Conservation (phyloP, 2,113 vertebrate genomes). For the Solenodon paradoxus region DNA sequence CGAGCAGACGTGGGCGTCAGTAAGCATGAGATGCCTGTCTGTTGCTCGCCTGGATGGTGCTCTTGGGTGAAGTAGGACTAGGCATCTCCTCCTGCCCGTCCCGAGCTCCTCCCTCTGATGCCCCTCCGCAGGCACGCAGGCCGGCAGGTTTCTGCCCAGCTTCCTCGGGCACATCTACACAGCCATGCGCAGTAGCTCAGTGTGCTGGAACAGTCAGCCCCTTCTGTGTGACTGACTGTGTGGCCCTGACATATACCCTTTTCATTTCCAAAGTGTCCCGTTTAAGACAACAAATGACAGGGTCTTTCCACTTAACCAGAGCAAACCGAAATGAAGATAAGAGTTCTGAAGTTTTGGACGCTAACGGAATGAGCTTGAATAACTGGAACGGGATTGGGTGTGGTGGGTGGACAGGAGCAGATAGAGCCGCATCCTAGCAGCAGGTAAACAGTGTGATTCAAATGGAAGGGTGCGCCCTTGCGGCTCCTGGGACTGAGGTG, state of each 20-base stretch:
- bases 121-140: fast-evolving
- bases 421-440: background rate
- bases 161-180: background rate
- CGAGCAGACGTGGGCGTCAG: background rate
- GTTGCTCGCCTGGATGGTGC: background rate
- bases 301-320: background rate
- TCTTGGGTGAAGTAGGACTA: background rate
- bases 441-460: background rate
- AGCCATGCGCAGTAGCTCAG: background rate
- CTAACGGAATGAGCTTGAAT: background rate
- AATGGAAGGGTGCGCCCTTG: too few species aligned
- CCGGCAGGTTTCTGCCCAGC: background rate
- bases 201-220: background rate
- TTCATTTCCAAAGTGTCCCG: background rate
- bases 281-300: background rate
- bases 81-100: background rate
- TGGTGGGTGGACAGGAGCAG: background rate
- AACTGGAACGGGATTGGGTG: background rate
- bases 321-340: background rate
- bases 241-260: background rate
- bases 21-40: background rate
- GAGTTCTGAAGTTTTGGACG: background rate
- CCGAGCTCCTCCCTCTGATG: background rate
- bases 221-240: background rate
- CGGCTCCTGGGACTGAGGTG: too few species aligned